Evolutionary conservation across 2,888 invertebrate species (phyloP).

Genomic region (Aquatica leii): DNA sequence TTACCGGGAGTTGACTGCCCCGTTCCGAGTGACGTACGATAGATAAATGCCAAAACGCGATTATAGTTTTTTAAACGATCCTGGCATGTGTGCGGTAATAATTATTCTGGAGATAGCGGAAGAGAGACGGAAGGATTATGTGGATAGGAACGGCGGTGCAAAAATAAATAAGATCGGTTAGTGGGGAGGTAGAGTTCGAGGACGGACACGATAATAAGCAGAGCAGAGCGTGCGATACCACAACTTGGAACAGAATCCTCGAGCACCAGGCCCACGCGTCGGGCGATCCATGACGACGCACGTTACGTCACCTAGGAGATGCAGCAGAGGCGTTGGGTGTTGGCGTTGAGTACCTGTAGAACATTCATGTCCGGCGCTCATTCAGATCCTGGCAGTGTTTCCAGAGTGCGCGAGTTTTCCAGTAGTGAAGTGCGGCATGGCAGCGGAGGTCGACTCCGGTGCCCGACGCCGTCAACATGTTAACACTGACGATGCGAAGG

Average conservation of each 20-base stretch:
- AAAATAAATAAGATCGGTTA: slow-evolving; percentile 43
- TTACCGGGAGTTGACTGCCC: slow-evolving; percentile 50
- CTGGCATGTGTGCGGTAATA: slow-evolving; percentile 20
- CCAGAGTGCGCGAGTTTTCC: slow-evolving; percentile 43
- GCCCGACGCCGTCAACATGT: slow-evolving; percentile 65
- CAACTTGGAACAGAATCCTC: slow-evolving; percentile 46
- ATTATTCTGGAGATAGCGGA: slow-evolving; percentile 28
- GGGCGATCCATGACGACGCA: slow-evolving; percentile 55
- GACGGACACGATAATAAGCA: slow-evolving; percentile 45
- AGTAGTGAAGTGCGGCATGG: slow-evolving; percentile 57
- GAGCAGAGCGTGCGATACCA: slow-evolving; percentile 45
- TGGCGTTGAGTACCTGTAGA: slow-evolving; percentile 51
- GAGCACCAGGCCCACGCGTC: slow-evolving; percentile 48
- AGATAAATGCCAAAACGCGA: slow-evolving; percentile 27
- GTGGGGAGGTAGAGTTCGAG: slow-evolving; percentile 45
- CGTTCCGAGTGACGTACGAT: slow-evolving; percentile 38
- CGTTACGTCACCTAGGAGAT: slow-evolving; percentile 52
- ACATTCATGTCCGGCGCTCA: slow-evolving; percentile 51
- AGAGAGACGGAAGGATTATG: slow-evolving; percentile 36
- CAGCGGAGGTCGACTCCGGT: slow-evolving; percentile 62
- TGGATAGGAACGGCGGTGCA: slow-evolving; percentile 41
- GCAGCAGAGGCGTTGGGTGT: slow-evolving; percentile 54
- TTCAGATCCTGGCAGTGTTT: slow-evolving; percentile 47
- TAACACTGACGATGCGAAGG: slow-evolving; percentile 76
- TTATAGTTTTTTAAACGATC: slow-evolving; percentile 19